Conservation (phyloP, 1,140 invertebrate species). For the Dinoponera quadriceps region DNA sequence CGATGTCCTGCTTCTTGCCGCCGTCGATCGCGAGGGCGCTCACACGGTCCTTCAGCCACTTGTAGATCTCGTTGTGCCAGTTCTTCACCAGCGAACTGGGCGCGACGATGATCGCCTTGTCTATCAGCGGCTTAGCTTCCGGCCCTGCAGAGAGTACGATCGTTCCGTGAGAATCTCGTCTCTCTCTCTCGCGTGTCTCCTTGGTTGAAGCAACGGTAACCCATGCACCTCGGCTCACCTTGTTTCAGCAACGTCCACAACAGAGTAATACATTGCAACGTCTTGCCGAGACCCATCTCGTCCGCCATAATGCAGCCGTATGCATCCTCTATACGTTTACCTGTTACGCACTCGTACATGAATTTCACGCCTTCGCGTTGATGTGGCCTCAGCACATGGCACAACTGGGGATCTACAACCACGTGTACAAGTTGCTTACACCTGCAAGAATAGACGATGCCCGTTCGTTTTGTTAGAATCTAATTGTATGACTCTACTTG, state of each 20-base stretch:
- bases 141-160: slow-evolving; percentile 85
- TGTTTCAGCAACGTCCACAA: slow-evolving; percentile 97
- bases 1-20: slow-evolving; percentile 95
- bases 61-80: slow-evolving; percentile 99
- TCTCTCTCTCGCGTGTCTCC: too few relatives aligned
- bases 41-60: slow-evolving; percentile 96
- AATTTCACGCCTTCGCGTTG: slow-evolving; percentile 99
- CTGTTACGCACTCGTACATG: slow-evolving; percentile 99
- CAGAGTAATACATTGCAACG: slow-evolving; percentile 98
- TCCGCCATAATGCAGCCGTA: slow-evolving; percentile 99
- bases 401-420: slow-evolving; percentile 95
- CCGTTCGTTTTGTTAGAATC: neutral
- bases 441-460: slow-evolving; percentile 68
- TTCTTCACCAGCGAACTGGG: slow-evolving; percentile 99
- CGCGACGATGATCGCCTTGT: slow-evolving; percentile 97
- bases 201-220: too few relatives aligned
- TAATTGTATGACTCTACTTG: neutral
- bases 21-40: slow-evolving; percentile 96
- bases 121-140: slow-evolving; percentile 93
- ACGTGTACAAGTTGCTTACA: slow-evolving; percentile 81
- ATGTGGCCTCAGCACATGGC: slow-evolving; percentile 97
- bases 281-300: slow-evolving; percentile 99
- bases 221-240: slow-evolving; percentile 78
- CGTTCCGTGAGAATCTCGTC: too few relatives aligned
- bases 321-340: slow-evolving; percentile 93